Conservation (phyloP, 2,797 vertebrate genomes). For the Arnoldichthys spilopterus region DNA sequence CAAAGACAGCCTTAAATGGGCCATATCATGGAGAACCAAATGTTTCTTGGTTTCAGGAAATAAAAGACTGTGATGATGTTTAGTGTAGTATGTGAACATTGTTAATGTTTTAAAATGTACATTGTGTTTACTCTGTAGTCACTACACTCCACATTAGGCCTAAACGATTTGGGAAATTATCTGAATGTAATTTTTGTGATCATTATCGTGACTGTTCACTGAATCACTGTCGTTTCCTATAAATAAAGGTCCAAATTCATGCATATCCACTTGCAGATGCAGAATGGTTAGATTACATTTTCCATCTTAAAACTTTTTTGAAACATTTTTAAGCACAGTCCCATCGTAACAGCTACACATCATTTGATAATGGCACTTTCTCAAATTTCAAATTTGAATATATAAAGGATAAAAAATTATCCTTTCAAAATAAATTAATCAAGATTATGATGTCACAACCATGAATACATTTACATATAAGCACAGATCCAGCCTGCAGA, state of each 20-base stretch:
- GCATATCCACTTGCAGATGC: too few species aligned
- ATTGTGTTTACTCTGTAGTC: neutral
- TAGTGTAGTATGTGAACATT: neutral
- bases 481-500: neutral
- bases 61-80: neutral
- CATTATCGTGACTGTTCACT: too few species aligned
- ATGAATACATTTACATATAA: neutral
- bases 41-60: neutral
- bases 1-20: neutral
- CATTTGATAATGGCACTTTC: too few species aligned
- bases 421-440: too few species aligned
- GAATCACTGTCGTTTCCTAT: too few species aligned
- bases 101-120: neutral
- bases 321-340: too few species aligned
- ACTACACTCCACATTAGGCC: neutral
- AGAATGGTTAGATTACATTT: too few species aligned
- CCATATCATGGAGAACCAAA: neutral
- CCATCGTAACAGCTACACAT: too few species aligned
- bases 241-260: too few species aligned
- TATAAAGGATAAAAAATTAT: neutral
- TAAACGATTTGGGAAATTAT: neutral
- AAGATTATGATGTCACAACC: neutral
- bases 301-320: too few species aligned
- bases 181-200: too few species aligned
- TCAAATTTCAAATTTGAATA: too few species aligned